phyloP scores from a whole-genome alignment of 1,140 invertebrate species.

The Drosophila pandora region DNA sequence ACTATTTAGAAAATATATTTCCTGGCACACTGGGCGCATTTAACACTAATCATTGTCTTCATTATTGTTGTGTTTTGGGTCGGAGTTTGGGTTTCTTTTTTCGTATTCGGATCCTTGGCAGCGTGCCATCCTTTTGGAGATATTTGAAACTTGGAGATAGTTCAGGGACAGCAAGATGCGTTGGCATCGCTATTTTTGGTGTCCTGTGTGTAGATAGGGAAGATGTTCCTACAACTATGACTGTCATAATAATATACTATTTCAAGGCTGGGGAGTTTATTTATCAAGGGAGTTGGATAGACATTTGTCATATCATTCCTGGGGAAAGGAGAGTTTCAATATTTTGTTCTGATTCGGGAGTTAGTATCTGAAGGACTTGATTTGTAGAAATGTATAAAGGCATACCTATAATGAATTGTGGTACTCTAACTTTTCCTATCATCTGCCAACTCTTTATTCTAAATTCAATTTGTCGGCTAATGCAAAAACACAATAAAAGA shows the following conservation, averaged over 20 bases:
- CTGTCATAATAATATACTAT: not conserved
- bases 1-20: slow-evolving; percentile 59
- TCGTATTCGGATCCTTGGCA: slow-evolving; percentile 19
- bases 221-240: not conserved
- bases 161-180: slow-evolving; percentile 38
- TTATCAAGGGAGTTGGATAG: not conserved
- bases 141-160: slow-evolving; percentile 58
- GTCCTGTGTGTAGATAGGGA: slow-evolving; percentile 33
- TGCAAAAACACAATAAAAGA: slow-evolving; percentile 56
- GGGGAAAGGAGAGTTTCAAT: too few relatives aligned
- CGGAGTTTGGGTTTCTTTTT: not conserved
- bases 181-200: slow-evolving; percentile 51
- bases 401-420: too few relatives aligned
- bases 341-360: too few relatives aligned
- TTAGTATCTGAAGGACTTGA: too few relatives aligned
- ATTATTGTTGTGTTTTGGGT: slow-evolving; percentile 36
- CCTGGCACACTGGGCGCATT: slow-evolving; percentile 54
- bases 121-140: slow-evolving; percentile 20
- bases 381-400: too few relatives aligned
- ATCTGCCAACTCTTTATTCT: slow-evolving; percentile 8
- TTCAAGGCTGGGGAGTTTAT: not conserved
- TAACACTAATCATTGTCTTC: slow-evolving; percentile 72
- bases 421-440: not conserved
- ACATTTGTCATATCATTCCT: not conserved
- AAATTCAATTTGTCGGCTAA: slow-evolving; percentile 64